phyloP scores from a whole-genome alignment of 2,797 vertebrate species.

The Arremon brunneinucha region DNA sequence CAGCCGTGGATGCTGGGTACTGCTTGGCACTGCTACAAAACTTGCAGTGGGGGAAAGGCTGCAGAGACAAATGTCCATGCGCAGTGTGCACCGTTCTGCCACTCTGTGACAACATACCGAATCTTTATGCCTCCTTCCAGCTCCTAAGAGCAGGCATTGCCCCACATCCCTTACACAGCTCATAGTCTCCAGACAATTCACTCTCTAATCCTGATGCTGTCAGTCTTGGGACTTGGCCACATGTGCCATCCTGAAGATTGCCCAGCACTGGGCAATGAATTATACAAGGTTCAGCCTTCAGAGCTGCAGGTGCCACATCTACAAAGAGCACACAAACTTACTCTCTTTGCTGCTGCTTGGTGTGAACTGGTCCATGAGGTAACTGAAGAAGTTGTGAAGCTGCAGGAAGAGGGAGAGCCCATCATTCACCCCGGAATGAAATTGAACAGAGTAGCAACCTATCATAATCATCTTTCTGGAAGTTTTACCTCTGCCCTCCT shows the following conservation, averaged over 20 bases:
- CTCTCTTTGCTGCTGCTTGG: constrained; percentile 82
- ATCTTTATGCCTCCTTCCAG: neutral
- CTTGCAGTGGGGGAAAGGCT: neutral
- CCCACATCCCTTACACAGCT: neutral
- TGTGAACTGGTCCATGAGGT: constrained; percentile 88
- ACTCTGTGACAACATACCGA: neutral
- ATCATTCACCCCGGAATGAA: neutral
- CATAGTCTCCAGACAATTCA: neutral
- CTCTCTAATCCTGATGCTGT: neutral
- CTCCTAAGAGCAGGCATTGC: neutral
- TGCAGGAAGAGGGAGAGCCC: constrained; percentile 55
- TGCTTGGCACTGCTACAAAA: neutral
- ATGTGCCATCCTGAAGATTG: neutral
- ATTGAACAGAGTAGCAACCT: neutral
- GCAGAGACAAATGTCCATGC: neutral
- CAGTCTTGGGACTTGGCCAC: rapidly evolving
- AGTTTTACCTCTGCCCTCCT: neutral
- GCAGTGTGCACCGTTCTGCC: neutral
- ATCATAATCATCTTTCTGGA: neutral
- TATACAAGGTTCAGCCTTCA: neutral
- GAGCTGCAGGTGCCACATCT: neutral
- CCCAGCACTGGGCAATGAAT: neutral
- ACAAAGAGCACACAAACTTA: constrained; percentile 62
- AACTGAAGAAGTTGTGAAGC: constrained; percentile 92
- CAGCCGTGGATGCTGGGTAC: neutral